A percentile compares a stretch with the other conserved stretches of the same genome.
Evolutionary conservation across 2,888 invertebrate species (phyloP).

Genomic region (Tachina lurida): DNA sequence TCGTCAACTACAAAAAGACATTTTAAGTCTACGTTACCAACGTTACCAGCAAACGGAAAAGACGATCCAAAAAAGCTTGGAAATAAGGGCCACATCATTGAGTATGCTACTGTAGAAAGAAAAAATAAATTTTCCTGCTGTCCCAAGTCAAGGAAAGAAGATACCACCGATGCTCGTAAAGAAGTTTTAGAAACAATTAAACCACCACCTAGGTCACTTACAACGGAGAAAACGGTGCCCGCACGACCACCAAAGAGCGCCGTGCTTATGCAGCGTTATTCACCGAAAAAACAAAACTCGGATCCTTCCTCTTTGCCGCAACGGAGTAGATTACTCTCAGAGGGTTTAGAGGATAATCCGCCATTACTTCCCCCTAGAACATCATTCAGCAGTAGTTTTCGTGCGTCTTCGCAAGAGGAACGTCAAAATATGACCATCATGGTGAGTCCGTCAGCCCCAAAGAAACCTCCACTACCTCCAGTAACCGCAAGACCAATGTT

Average conservation of each 20-base stretch:
- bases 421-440: constrained; percentile 72
- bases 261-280: constrained; percentile 81
- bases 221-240: constrained; percentile 85
- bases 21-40: constrained; percentile 36
- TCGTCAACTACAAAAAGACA: constrained; percentile 74
- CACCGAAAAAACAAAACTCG: constrained; percentile 79
- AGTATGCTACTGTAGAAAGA: constrained; percentile 89
- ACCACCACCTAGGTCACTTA: constrained; percentile 86
- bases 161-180: constrained; percentile 80
- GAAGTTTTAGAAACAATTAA: constrained; percentile 84
- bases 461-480: constrained; percentile 89
- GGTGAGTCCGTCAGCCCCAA: constrained; percentile 84
- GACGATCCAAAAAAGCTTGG: constrained; percentile 59
- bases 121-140: constrained; percentile 90
- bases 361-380: constrained; percentile 79
- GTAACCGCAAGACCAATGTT: constrained; percentile 83
- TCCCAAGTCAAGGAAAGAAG: constrained; percentile 85
- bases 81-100: constrained; percentile 84
- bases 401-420: constrained; percentile 69
- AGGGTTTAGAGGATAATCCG: constrained; percentile 71
- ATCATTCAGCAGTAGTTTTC: constrained; percentile 69
- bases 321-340: constrained; percentile 44
- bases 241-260: constrained; percentile 88
- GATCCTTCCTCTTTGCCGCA: constrained; percentile 37
- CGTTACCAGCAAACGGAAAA: constrained; percentile 27